phyloP scores from a whole-genome alignment of 2,113 vertebrate species.

The Acrocephalus arundinaceus region DNA sequence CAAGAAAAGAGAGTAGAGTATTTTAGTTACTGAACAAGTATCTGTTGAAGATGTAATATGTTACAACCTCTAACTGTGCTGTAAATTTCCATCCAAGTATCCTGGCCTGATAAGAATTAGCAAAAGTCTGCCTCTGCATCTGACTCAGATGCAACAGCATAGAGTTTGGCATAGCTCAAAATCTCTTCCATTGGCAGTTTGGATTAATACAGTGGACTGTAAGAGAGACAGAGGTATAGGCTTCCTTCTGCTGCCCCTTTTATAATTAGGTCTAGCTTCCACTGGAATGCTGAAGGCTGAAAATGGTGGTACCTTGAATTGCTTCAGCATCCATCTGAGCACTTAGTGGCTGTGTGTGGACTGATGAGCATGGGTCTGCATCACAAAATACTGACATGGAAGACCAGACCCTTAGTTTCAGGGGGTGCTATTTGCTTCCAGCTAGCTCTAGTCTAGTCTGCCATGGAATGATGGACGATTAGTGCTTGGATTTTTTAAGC shows the following conservation, averaged over 20 bases:
- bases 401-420: neutral
- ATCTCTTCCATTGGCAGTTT: neutral
- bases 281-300: neutral
- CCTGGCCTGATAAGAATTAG: neutral
- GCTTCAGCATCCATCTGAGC: neutral
- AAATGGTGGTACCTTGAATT: neutral
- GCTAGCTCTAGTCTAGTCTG: neutral
- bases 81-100: neutral
- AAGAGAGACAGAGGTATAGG: neutral
- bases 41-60: neutral
- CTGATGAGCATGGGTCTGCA: neutral
- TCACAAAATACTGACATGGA: neutral
- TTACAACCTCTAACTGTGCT: neutral
- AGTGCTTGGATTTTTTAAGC: neutral
- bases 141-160: neutral
- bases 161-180: neutral
- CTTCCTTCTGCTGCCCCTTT: neutral
- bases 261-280: neutral
- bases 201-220: neutral
- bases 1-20: neutral
- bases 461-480: neutral
- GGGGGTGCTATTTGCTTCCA: neutral
- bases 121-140: neutral
- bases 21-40: neutral
- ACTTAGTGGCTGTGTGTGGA: neutral